Percentiles rank a stretch among this genome's conserved stretches.
phyloP scores from a whole-genome alignment of 92 coral and sea anemone species.

The Paramuricea clavata region DNA sequence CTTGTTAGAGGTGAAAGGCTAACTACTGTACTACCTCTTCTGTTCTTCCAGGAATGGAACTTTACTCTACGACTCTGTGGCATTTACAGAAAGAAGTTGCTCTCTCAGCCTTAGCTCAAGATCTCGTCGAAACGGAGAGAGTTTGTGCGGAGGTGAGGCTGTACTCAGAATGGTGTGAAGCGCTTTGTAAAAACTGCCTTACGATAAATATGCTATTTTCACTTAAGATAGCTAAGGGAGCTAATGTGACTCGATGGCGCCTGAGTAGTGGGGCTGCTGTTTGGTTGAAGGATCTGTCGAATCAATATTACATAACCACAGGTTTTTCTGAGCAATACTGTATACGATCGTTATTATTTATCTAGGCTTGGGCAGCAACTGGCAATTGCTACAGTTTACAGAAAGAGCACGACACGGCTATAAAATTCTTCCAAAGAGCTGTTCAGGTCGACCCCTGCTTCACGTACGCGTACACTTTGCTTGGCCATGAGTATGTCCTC shows the following conservation, averaged over 20 bases:
- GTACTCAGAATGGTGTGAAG: too few relatives aligned
- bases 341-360: too few relatives aligned
- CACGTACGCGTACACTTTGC: constrained; percentile 94
- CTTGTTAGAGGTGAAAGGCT: too few relatives aligned
- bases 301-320: too few relatives aligned
- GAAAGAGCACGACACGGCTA: constrained; percentile 98
- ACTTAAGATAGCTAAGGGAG: too few relatives aligned
- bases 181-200: too few relatives aligned
- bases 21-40: too few relatives aligned
- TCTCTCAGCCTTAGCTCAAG: constrained; percentile 94
- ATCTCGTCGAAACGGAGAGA: constrained; percentile 87
- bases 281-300: too few relatives aligned
- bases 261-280: too few relatives aligned
- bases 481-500: constrained; percentile 95
- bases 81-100: constrained; percentile 96
- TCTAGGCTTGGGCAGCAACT: constrained; percentile 97
- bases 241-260: too few relatives aligned
- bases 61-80: constrained; percentile 95
- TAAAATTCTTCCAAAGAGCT: constrained; percentile 97
- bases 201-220: too few relatives aligned
- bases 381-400: constrained; percentile 98
- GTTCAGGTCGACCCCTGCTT: constrained; percentile 93
- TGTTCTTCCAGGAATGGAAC: constrained; percentile 92
- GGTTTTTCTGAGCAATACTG: too few relatives aligned
- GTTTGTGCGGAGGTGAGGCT: constrained; percentile 84